Evolutionary conservation across 2,113 vertebrate genomes (phyloP), one percentile per base, ranked within the genome.

Genomic region (Caranx ignobilis): DNA sequence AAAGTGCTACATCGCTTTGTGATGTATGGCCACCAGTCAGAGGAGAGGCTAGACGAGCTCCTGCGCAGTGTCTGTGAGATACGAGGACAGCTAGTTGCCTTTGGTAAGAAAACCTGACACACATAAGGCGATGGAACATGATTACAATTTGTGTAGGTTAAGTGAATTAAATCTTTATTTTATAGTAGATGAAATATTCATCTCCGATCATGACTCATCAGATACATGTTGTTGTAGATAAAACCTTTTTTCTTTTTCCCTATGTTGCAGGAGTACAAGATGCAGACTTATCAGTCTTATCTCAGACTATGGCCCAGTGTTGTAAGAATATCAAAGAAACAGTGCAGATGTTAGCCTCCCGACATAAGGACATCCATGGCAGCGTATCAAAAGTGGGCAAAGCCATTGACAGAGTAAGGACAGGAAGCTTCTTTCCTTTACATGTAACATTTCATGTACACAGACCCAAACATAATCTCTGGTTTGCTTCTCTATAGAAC

Each of bases 311-410:
- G 96, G 94, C 95, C 3, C 96, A 97, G 84, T 97, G 97, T 90
- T 97, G 97, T 90, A 95, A 94, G 89, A 97, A 97, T 79, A 96
- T 97, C 87, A 97, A 96, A 92, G 97, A 97, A 87, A 96, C 96
- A 0, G 96, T 97, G 72, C 97, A 97, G 93, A 95, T 96, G 89
- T 89, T 97, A 43, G 97, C 96, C 34, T 96, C 95, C 0, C 94
- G 96, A 75, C 97, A 97, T 88, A 97, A 97, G 88, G 96, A 97
- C 88, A 97, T 97, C 71, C 97, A 97, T 31, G 96, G 96, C 91
- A 97, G 96, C 0, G 96, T 97, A 56, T 97, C 96, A 18, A 95
- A 96, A 91, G 96, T 97, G 75, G 97, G 97, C 75, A 97, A 97
- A 94, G 97, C 96, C 80, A 97, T 97, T 1, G 97, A 97, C 89